These are phyloP conservation scores for Drosophila lini DNA, from an alignment of 1,140 invertebrate genomes.

Conservation along the genomic window DNA sequence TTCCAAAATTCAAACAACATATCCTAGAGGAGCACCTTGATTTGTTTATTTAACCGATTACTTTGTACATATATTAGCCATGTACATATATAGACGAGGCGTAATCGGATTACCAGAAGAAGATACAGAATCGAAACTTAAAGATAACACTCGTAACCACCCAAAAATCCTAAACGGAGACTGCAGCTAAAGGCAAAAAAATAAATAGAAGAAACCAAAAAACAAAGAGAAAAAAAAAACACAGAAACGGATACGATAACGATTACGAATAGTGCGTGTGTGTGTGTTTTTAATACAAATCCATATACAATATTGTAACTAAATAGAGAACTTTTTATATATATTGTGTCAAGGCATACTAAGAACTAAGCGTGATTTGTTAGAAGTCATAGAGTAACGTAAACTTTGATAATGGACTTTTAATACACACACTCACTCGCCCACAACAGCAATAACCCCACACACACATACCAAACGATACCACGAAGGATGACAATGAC, in stretches of 20 bases:
- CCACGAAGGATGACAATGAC: conserved; percentile 26
- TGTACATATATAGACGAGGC: conserved; percentile 44
- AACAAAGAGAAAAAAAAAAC: not conserved
- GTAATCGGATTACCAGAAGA: conserved; percentile 47
- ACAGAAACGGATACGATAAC: conserved; percentile 32
- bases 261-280: conserved; percentile 56
- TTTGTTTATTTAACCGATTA: conserved; percentile 15
- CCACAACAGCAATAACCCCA: not conserved
- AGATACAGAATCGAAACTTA: conserved; percentile 75
- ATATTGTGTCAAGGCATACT: conserved; percentile 72
- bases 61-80: conserved; percentile 47
- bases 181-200: conserved; percentile 68
- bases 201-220: conserved; percentile 27
- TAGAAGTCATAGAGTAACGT: conserved; percentile 72
- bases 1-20: conserved; percentile 48
- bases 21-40: conserved; percentile 41
- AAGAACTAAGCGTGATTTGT: conserved; percentile 72
- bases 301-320: conserved; percentile 69
- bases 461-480: conserved; percentile 21
- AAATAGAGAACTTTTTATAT: conserved; percentile 78
- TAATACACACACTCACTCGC: conserved; percentile 59
- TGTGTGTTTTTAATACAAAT: conserved; percentile 71
- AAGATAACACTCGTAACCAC: conserved; percentile 77
- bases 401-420: conserved; percentile 78
- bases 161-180: conserved; percentile 80